Base-by-base conservation (phyloP, 1,140 invertebrate genomes). In the Berghia stephanieae region DNA sequence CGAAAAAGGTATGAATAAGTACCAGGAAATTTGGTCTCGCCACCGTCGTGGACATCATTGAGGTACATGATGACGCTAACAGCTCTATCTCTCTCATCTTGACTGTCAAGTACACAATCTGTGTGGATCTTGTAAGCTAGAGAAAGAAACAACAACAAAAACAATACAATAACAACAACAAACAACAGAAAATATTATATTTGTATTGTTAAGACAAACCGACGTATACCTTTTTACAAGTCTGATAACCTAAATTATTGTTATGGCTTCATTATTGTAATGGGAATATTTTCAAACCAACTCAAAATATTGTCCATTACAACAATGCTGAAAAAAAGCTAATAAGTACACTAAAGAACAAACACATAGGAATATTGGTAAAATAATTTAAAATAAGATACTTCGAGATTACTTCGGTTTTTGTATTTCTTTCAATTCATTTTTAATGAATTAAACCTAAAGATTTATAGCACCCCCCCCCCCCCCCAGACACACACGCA, bases 21-120 rank as follows among this genome's bases (percentile, higher is more conserved):
- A 88, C 87, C 86, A 78, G 87, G 84, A 78, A 89, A 89, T 36
- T 81, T 82, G 10, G 88, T 89, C 81, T 89, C 87, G 0, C 87
- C 87, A 5, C 88, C 88, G 31, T 86, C 84, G 21, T 84, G 78
- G 0, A 88, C 84, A n/a, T 85, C 83, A 49, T 87, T 82, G 6
- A 89, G 80, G 71, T 89, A 89, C 0, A 88, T 86, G 3, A 89
- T 80, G 21, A 89, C 82, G 2, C 85, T 86, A 6, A 85, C 87
- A 70, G 88, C 77, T 38, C 87, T 79, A 77, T 89, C 88, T 68
- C 87, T 73, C 44, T 83, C 74, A 43, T 88, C 86, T 3, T 46
- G 10, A 31, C 80, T 78, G 43, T 82, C 80, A 60, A 85, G 77
- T 27, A 78, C 79, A 79, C 88, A 89, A 72, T 89, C 88, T 49